phyloP scores from a whole-genome alignment of 2,888 invertebrate genomes.

The Ommatoiulus sabulosus region DNA sequence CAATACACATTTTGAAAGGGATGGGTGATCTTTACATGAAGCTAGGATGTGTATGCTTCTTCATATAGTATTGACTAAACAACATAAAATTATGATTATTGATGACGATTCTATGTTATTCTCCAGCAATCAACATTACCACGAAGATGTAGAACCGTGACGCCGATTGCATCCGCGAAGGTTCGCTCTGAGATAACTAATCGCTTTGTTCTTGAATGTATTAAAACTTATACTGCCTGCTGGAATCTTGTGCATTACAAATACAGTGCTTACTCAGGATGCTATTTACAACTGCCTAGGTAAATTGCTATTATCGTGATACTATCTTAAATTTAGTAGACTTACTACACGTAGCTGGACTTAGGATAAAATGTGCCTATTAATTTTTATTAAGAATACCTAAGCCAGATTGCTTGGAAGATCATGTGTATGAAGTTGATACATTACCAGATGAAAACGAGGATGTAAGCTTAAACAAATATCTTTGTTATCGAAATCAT shows the following conservation, averaged over 20 bases:
- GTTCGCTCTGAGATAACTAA: constrained; percentile 71
- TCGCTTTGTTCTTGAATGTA: constrained; percentile 77
- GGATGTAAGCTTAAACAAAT: constrained; percentile 44
- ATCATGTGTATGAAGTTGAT: constrained; percentile 91
- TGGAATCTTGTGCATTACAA: constrained; percentile 94
- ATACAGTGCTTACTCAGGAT: constrained; percentile 88
- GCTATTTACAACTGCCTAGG: constrained; percentile 88
- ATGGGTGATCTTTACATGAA: no score
- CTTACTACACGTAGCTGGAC: not conserved
- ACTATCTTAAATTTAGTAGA: not conserved
- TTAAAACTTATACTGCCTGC: constrained; percentile 83
- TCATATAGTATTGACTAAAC: no score
- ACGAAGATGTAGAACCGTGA: constrained; percentile 82
- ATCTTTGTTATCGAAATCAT: not conserved
- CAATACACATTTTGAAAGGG: no score
- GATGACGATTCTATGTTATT: not conserved
- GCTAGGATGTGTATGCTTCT: no score
- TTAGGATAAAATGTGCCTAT: not conserved
- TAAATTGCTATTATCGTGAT: constrained; percentile 65
- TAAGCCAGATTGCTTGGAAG: constrained; percentile 75
- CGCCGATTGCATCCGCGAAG: constrained; percentile 73
- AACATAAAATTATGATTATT: no score
- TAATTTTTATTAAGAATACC: constrained; percentile 67
- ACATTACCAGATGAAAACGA: constrained; percentile 85
- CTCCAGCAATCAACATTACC: constrained; percentile 70